Conservation (phyloP, 2,113 vertebrate species). For the Fregata magnificens region DNA sequence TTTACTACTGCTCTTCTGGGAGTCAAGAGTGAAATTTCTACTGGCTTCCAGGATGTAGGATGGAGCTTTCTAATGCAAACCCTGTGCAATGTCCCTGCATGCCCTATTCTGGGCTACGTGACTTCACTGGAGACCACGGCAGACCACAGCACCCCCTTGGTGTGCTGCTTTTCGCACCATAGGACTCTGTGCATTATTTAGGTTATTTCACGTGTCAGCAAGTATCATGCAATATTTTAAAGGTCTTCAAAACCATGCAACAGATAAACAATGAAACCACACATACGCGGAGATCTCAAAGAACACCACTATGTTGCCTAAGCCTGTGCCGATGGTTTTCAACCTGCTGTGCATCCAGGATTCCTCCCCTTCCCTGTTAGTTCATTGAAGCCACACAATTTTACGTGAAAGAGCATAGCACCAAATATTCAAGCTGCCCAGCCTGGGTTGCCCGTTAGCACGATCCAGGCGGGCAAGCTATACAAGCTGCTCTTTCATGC, state of each 20-base stretch:
- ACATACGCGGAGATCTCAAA: neutral
- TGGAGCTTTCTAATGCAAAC: neutral
- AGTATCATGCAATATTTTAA: neutral
- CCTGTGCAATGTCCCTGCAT: neutral
- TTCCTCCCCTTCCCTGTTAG: neutral
- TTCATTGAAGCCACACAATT: neutral
- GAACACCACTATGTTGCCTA: neutral
- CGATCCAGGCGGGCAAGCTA: neutral
- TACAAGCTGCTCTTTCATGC: conserved; percentile 31
- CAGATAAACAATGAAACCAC: neutral
- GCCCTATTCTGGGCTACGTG: neutral
- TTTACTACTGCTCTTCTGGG: conserved; percentile 32
- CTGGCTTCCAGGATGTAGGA: neutral
- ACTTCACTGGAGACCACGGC: neutral
- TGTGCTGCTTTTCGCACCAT: neutral
- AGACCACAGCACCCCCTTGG: neutral
- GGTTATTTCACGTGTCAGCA: neutral
- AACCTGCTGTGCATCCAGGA: neutral
- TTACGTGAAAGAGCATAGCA: neutral
- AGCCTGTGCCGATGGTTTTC: neutral
- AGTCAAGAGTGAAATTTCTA: conserved; percentile 21
- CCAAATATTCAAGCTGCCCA: neutral
- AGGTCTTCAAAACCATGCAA: neutral
- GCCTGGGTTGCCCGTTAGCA: neutral
- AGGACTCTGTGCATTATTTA: neutral